phyloP scores from a whole-genome alignment of 2,113 vertebrate genomes.

The Gadus chalcogrammus region DNA sequence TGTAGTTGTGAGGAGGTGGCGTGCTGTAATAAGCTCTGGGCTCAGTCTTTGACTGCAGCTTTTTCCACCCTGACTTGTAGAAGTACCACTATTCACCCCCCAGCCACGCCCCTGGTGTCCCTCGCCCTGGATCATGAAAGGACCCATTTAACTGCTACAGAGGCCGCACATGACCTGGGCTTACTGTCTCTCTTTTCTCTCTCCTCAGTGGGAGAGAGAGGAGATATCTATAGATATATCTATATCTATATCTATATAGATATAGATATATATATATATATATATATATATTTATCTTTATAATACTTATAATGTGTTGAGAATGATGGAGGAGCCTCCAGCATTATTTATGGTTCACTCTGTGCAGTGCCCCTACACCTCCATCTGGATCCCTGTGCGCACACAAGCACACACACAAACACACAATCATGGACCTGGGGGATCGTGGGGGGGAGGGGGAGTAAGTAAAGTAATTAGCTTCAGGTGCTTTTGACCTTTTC shows the following conservation, averaged over 20 bases:
- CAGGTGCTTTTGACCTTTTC: too few species aligned
- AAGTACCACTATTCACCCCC: constrained; percentile 50
- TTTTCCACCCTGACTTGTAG: constrained; percentile 40
- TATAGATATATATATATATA: background rate
- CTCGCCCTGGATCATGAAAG: constrained; percentile 52
- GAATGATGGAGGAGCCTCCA: background rate
- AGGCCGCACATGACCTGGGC: constrained; percentile 53
- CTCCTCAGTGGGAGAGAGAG: constrained; percentile 16
- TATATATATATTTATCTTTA: background rate
- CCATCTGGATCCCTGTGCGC: too few species aligned
- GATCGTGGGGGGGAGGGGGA: too few species aligned
- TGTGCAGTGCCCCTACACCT: too few species aligned
- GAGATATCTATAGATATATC: background rate
- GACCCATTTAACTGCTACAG: constrained; percentile 49
- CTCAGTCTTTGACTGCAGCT: constrained; percentile 17
- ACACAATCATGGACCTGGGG: too few species aligned
- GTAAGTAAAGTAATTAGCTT: too few species aligned
- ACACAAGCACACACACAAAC: too few species aligned
- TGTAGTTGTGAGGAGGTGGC: background rate
- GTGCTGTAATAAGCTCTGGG: background rate
- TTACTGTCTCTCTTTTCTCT: constrained; percentile 52
- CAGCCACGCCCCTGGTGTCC: constrained; percentile 26
- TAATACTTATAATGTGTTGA: background rate
- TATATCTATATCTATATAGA: background rate
- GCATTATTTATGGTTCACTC: too few species aligned